Conservation (phyloP, 2,797 vertebrate genomes). For the Onychomys leucogaster region DNA sequence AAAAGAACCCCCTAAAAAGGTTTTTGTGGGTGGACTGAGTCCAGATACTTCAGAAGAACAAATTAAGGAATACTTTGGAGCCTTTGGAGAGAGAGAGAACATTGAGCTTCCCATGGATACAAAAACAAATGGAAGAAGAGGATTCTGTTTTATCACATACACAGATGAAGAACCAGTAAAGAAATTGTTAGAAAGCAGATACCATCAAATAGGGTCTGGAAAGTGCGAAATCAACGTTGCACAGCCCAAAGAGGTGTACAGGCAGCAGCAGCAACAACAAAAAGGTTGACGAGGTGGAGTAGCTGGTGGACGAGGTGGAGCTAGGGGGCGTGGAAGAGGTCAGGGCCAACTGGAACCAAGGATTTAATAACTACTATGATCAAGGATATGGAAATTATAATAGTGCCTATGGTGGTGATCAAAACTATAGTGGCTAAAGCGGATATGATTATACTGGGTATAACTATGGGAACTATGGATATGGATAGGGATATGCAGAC, state of each 20-base stretch:
- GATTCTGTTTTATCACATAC: conserved; percentile 94
- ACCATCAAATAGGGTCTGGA: conserved; percentile 93
- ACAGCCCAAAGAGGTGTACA: conserved; percentile 94
- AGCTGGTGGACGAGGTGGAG: conserved; percentile 88
- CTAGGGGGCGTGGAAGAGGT: conserved; percentile 92
- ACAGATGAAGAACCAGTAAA: conserved; percentile 93
- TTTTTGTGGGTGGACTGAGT: conserved; percentile 93
- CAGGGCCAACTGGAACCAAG: conserved; percentile 94
- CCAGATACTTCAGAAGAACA: conserved; percentile 94
- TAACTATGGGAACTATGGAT: conserved; percentile 93
- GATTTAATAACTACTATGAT: conserved; percentile 93
- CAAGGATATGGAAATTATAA: conserved; percentile 94
- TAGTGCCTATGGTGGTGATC: conserved; percentile 91
- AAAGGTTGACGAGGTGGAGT: conserved; percentile 90
- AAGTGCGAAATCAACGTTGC: conserved; percentile 96
- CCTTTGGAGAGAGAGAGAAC: conserved; percentile 94
- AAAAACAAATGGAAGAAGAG: conserved; percentile 93
- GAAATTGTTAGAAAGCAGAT: conserved; percentile 94
- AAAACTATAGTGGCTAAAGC: conserved; percentile 93
- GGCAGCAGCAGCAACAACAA: conserved; percentile 92
- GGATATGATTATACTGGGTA: conserved; percentile 94
- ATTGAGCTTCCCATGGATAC: conserved; percentile 94
- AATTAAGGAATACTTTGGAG: conserved; percentile 93
- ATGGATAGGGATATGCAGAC: conserved; percentile 93
- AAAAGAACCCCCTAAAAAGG: conserved; percentile 94